Evolutionary conservation across 2,113 vertebrate species (phyloP).

Genomic region (Peromyscus leucopus): DNA sequence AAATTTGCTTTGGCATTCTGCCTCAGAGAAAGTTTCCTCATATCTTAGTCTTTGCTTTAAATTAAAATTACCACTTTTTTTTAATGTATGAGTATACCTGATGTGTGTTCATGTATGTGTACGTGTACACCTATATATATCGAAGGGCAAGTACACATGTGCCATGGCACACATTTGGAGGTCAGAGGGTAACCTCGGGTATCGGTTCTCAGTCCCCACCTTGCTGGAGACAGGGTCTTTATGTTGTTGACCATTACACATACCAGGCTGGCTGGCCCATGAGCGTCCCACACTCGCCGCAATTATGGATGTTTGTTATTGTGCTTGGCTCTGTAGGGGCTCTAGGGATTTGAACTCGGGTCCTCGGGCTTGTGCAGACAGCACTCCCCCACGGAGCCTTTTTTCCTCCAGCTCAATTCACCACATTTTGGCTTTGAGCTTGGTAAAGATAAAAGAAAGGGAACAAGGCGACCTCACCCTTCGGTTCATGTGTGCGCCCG

Average conservation of each 20-base stretch:
- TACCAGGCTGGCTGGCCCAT: not conserved
- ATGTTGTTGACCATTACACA: not conserved
- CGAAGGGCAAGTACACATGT: too few relatives aligned
- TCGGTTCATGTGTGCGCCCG: not conserved
- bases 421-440: conserved; percentile 31
- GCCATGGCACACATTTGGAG: not conserved
- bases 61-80: not conserved
- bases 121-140: not conserved
- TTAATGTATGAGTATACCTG: not conserved
- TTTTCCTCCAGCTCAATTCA: not conserved
- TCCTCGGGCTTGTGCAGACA: not conserved
- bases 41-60: conserved; percentile 31
- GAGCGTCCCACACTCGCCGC: not conserved
- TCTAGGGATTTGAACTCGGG: not conserved
- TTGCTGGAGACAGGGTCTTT: not conserved
- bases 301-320: not conserved
- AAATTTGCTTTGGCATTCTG: not conserved
- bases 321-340: not conserved
- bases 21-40: not conserved
- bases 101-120: not conserved
- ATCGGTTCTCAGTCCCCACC: not conserved
- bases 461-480: not conserved
- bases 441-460: not conserved
- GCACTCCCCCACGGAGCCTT: not conserved
- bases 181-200: not conserved